A percentile compares a stretch with the other conserved stretches of the same genome.
Evolutionary conservation across 2,113 vertebrate genomes (phyloP).

Genomic region (Callipepla squamata): DNA sequence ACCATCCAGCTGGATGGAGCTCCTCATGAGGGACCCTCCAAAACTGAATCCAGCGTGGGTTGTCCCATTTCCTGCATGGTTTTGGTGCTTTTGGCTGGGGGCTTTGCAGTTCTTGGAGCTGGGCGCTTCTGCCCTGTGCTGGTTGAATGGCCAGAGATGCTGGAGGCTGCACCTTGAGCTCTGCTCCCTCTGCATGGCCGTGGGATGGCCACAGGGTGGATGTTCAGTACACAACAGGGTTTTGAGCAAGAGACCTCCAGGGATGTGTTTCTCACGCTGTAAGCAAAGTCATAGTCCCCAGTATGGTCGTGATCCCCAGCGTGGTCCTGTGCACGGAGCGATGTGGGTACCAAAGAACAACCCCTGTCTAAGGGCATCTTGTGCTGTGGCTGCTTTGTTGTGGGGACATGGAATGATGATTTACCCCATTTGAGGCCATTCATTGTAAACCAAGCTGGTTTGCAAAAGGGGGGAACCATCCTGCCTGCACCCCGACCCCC

Average conservation of each 20-base stretch:
- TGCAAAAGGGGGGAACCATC: rapidly evolving
- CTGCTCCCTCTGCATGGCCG: neutral
- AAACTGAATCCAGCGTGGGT: neutral
- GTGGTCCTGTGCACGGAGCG: neutral
- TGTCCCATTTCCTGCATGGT: neutral
- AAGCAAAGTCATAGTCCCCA: neutral
- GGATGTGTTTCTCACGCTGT: neutral
- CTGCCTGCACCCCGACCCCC: too few species aligned
- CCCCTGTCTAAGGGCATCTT: neutral
- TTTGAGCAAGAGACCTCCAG: neutral
- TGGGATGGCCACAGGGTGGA: rapidly evolving
- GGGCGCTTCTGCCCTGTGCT: neutral
- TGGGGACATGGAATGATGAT: rapidly evolving
- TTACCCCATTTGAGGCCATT: rapidly evolving
- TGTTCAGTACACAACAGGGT: neutral
- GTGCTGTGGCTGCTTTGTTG: rapidly evolving
- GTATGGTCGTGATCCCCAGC: neutral
- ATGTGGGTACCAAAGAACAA: neutral
- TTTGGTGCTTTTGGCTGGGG: neutral
- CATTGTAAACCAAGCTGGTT: rapidly evolving
- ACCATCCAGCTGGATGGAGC: neutral
- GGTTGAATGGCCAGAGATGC: neutral
- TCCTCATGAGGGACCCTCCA: neutral
- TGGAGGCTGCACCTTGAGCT: neutral
- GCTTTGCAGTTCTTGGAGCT: neutral